Percentiles rank a stretch among this genome's conserved stretches.
Conservation (phyloP, 2,888 invertebrate species). For the Daptonema setosum region DNA sequence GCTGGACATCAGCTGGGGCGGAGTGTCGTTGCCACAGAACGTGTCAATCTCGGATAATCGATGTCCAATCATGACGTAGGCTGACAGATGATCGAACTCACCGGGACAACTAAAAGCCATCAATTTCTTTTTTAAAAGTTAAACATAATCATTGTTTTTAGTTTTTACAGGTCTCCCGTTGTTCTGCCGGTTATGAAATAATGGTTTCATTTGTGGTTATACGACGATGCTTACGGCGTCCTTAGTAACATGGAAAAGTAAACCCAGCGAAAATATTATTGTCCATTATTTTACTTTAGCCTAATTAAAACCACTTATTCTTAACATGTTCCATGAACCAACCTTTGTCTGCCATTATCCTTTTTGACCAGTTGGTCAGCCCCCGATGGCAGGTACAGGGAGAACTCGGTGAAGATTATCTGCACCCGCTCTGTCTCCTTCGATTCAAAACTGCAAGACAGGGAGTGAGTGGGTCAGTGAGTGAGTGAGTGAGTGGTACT, state of each 20-base stretch:
- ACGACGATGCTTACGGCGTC: too few relatives aligned
- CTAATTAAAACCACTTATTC: too few relatives aligned
- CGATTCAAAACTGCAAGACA: slow-evolving; percentile 65
- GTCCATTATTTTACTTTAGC: too few relatives aligned
- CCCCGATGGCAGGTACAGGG: slow-evolving; percentile 36
- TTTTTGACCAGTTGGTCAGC: neutral
- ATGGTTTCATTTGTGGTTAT: too few relatives aligned
- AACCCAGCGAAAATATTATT: too few relatives aligned
- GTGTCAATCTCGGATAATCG: slow-evolving; percentile 63
- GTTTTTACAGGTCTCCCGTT: too few relatives aligned
- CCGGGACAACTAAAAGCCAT: slow-evolving; percentile 52
- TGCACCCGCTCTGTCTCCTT: slow-evolving; percentile 60
- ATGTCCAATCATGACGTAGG: slow-evolving; percentile 54
- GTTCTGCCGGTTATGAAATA: too few relatives aligned
- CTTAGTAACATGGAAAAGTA: too few relatives aligned
- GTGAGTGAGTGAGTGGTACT: slow-evolving; percentile 25
- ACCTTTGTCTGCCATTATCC: neutral
- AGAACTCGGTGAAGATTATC: slow-evolving; percentile 61
- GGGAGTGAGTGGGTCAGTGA: slow-evolving; percentile 41
- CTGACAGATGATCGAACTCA: slow-evolving; percentile 20
- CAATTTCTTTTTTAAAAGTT: too few relatives aligned
- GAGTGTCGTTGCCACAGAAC: slow-evolving; percentile 58
- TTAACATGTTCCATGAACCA: too few relatives aligned
- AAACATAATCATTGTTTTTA: too few relatives aligned
- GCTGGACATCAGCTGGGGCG: slow-evolving; percentile 76